Percentiles rank a stretch among this genome's conserved stretches.
Evolutionary conservation across 2,113 vertebrate species (phyloP).

Genomic region (Formicarius rufipectus): DNA sequence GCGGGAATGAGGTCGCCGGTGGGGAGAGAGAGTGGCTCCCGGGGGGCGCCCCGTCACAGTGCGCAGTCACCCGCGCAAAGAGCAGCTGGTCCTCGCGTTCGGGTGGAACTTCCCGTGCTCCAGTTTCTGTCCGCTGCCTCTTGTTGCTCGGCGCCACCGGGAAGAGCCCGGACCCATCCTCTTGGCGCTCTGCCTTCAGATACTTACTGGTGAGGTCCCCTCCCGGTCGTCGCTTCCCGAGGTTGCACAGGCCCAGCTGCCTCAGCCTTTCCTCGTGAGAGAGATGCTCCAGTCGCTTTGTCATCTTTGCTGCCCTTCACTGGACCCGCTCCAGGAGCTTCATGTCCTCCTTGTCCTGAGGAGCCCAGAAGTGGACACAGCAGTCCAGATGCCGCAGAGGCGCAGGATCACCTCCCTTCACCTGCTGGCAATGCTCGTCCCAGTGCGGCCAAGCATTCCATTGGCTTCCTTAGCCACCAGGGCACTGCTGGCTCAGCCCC

Average conservation of each 20-base stretch:
- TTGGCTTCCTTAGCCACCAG: fast-evolving
- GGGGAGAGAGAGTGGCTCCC: no score
- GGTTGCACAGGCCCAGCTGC: neutral
- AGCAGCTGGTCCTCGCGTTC: neutral
- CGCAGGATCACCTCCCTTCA: neutral
- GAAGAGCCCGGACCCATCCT: neutral
- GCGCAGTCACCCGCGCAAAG: neutral
- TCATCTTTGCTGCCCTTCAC: neutral
- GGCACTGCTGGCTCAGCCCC: neutral
- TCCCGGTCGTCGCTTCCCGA: neutral
- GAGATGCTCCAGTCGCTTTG: neutral
- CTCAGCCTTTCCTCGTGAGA: neutral
- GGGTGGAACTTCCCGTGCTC: neutral
- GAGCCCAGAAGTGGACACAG: neutral
- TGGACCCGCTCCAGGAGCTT: neutral
- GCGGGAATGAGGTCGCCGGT: no score
- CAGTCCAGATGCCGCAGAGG: neutral
- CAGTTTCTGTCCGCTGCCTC: neutral
- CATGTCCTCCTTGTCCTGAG: neutral
- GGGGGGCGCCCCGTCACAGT: no score
- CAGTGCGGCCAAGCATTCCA: no score
- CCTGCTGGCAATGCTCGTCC: neutral
- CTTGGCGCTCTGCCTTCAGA: neutral
- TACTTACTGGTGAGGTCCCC: neutral
- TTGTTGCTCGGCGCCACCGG: neutral